A percentile compares a stretch with the other conserved stretches of the same genome.
Conservation (phyloP, 1,140 invertebrate genomes). For the Penaeus indicus region DNA sequence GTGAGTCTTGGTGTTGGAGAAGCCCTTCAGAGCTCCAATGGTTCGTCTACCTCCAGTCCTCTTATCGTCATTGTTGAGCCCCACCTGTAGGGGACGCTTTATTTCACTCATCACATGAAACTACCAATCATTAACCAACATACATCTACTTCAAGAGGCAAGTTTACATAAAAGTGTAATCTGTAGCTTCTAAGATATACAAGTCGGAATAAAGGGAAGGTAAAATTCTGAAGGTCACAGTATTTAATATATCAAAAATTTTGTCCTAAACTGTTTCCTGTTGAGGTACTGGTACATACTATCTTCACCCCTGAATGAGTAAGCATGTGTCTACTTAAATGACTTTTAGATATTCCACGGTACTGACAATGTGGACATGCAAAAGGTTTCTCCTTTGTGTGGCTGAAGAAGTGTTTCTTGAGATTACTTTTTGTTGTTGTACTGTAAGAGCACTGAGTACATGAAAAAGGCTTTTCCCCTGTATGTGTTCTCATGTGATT, state of each 20-base stretch:
- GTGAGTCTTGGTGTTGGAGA: conserved; percentile 49
- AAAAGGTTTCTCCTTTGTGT: conserved; percentile 45
- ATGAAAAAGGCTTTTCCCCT: conserved; percentile 47
- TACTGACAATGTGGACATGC: conserved; percentile 31
- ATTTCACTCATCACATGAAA: conserved; percentile 8
- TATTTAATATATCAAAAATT: too few species aligned
- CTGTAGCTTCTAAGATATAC: too few species aligned
- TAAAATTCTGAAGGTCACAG: too few species aligned
- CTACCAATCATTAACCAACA: neutral
- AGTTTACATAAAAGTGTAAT: too few species aligned
- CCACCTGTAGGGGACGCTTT: conserved; percentile 47
- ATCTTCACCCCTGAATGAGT: conserved; percentile 8
- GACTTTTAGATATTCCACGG: conserved; percentile 34
- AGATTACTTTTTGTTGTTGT: conserved; percentile 46
- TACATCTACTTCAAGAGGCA: neutral
- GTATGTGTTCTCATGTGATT: conserved; percentile 48
- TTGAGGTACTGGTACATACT: too few species aligned
- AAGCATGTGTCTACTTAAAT: conserved; percentile 41
- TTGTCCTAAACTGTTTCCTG: too few species aligned
- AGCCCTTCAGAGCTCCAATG: conserved; percentile 29
- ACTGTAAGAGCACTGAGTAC: conserved; percentile 43
- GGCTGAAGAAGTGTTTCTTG: conserved; percentile 46
- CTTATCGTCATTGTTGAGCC: conserved; percentile 53
- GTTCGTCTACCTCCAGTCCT: conserved; percentile 35
- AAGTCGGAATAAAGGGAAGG: too few species aligned